Evolutionary conservation across 2,113 vertebrate genomes (phyloP).

Genomic region (Sinocyclocheilus anophthalmus): DNA sequence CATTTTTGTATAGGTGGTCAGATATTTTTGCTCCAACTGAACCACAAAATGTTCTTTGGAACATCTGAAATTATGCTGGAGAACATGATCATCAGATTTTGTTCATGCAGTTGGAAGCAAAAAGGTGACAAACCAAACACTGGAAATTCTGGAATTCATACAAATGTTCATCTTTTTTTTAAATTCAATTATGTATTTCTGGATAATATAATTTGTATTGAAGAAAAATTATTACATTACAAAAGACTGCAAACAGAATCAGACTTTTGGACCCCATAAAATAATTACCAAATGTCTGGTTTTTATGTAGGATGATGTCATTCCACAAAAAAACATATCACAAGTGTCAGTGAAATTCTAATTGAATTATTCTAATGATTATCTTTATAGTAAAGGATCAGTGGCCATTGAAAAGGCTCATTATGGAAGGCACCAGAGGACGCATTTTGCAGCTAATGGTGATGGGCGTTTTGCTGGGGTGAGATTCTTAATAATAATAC

Average conservation of each 20-base stretch:
- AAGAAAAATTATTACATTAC: background rate
- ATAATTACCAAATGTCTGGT: slow-evolving; percentile 11
- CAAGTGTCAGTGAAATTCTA: background rate
- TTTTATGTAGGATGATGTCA: background rate
- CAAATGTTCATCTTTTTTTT: background rate
- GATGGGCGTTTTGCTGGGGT: slow-evolving; percentile 45
- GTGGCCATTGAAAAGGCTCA: slow-evolving; percentile 20
- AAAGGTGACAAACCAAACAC: background rate
- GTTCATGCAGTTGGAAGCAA: background rate
- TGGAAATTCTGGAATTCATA: background rate
- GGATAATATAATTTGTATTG: background rate
- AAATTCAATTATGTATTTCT: background rate
- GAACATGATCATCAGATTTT: background rate
- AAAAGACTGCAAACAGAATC: background rate
- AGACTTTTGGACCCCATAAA: background rate
- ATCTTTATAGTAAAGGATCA: slow-evolving; percentile 13
- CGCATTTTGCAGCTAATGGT: slow-evolving; percentile 40
- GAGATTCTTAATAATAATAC: slow-evolving; percentile 15
- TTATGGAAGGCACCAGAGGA: slow-evolving; percentile 30
- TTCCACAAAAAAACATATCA: background rate
- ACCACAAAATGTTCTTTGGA: background rate
- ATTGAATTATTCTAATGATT: slow-evolving; percentile 35
- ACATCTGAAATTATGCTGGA: too few relatives aligned
- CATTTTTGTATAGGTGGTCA: too few relatives aligned
- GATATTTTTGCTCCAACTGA: background rate